Conservation (phyloP, 2,797 vertebrate genomes). For the Psittacula derbiana region DNA sequence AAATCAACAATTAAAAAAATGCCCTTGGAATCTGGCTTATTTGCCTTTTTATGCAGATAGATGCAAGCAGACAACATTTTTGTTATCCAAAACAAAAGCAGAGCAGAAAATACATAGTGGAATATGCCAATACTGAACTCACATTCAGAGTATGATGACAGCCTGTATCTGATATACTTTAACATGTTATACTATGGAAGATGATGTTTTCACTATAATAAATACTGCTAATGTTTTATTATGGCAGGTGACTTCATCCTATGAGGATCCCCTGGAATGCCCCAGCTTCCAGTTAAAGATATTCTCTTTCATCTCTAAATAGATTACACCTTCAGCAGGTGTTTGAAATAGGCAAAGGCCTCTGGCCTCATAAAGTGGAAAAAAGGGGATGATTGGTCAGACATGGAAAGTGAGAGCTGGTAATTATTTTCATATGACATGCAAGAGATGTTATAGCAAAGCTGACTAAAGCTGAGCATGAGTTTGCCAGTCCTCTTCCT, state of each 20-base stretch:
- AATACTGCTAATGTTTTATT: background rate
- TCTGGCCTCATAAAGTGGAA: constrained; percentile 10
- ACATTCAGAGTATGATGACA: background rate
- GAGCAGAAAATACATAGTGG: background rate
- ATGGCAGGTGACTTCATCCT: background rate
- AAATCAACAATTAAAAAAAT: background rate
- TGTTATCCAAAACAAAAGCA: background rate
- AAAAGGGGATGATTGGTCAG: constrained; percentile 53
- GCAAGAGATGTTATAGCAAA: constrained; percentile 70
- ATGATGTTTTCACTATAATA: background rate
- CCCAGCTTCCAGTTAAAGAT: constrained; percentile 13
- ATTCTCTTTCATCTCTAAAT: constrained; percentile 40
- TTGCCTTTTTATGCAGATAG: background rate
- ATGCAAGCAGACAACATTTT: background rate
- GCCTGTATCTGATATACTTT: background rate
- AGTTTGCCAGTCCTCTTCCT: constrained; percentile 70
- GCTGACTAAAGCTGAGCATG: constrained; percentile 74
- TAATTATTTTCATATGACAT: constrained; percentile 75
- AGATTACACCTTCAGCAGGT: constrained; percentile 55
- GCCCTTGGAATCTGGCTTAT: background rate
- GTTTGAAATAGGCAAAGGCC: constrained; percentile 50
- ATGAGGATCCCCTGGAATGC: background rate
- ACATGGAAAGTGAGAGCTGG: constrained; percentile 66
- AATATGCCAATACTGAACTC: background rate
- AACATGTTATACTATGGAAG: background rate